A percentile compares a stretch with the other conserved stretches of the same genome.
Evolutionary conservation across 2,113 vertebrate genomes (phyloP).

Genomic region (Myotis yumanensis): DNA sequence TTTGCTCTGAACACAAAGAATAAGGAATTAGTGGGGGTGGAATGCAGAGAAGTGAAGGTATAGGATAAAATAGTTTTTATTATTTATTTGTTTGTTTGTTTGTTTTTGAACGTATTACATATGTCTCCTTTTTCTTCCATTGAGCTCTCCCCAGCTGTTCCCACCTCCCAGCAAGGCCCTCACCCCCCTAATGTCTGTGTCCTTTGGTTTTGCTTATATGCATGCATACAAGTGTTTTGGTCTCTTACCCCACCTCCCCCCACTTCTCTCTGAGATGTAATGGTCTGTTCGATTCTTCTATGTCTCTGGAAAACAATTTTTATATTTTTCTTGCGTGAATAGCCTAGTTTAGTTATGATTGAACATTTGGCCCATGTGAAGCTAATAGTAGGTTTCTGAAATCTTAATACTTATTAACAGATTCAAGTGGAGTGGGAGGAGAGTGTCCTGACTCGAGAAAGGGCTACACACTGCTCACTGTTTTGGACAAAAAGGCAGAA

Average conservation of each 20-base stretch:
- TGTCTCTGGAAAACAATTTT: no score
- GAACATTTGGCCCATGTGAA: neutral
- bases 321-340: neutral
- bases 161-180: no score
- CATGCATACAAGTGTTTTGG: no score
- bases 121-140: no score
- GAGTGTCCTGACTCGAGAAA: neutral
- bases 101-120: no score
- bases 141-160: no score
- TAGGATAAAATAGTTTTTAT: neutral
- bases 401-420: neutral
- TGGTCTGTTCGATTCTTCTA: no score
- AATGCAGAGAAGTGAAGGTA: neutral
- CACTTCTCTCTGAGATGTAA: no score
- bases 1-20: neutral
- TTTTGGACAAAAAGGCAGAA: neutral
- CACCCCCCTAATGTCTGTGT: no score
- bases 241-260: no score
- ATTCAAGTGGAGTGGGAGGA: accelerated
- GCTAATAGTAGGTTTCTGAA: neutral
- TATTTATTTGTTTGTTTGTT: no score
- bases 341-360: neutral
- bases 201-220: no score
- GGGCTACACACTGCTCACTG: neutral
- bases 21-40: neutral